A percentile compares a stretch with the other conserved stretches of the same genome.
phyloP scores from a whole-genome alignment of 2,888 invertebrate genomes.

The Tipula helvola region DNA sequence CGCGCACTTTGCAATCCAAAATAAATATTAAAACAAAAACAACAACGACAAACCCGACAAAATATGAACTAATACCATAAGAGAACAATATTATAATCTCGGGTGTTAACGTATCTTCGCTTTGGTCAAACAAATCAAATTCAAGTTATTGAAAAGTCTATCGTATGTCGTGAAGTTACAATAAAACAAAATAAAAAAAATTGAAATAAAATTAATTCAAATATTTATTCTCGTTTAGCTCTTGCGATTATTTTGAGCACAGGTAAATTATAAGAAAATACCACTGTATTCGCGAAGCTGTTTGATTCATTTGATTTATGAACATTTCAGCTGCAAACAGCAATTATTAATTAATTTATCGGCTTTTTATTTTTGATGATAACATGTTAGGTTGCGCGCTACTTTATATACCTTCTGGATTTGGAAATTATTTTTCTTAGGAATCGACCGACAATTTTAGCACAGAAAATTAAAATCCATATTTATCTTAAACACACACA shows the following conservation, averaged over 20 bases:
- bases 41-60: not conserved
- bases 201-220: not conserved
- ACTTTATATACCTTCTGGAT: not conserved
- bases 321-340: not conserved
- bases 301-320: not conserved
- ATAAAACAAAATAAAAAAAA: not conserved
- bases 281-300: not conserved
- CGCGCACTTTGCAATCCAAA: not conserved
- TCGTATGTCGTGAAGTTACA: not conserved
- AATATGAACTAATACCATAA: not conserved
- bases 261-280: not conserved
- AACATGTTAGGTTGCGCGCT: not conserved
- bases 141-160: conserved; percentile 4
- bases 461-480: not conserved
- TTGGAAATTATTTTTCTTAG: not conserved
- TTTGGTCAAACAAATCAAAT: conserved; percentile 4
- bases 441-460: not conserved
- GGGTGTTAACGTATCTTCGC: conserved; percentile 4
- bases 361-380: not conserved
- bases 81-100: not conserved
- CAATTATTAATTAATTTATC: conserved; percentile 1
- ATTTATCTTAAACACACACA: not conserved
- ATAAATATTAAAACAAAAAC: not conserved
- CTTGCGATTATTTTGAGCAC: not conserved
- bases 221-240: not conserved